A percentile compares a stretch with the other conserved stretches of the same genome.
These are phyloP conservation scores for Equus przewalskii DNA, from an alignment of 2,113 vertebrate species.

Conservation along the genomic window DNA sequence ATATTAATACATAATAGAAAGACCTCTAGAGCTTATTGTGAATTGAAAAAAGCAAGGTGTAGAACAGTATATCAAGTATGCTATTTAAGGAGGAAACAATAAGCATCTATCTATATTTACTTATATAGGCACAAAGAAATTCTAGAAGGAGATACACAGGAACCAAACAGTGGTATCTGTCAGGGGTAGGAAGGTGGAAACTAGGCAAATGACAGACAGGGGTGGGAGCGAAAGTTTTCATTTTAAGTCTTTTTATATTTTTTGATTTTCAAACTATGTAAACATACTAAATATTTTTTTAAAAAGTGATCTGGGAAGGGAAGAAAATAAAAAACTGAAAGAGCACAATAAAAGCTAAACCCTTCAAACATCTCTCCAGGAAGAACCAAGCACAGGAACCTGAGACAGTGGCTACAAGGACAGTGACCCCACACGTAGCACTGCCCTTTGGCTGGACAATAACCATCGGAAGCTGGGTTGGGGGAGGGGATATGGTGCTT, in stretches of 20 bases:
- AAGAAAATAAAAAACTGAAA: slow-evolving; percentile 17
- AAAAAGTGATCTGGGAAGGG: background rate
- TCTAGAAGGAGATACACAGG: slow-evolving; percentile 30
- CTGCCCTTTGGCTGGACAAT: background rate
- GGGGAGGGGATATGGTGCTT: background rate
- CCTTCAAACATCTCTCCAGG: slow-evolving; percentile 32
- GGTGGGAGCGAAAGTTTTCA: slow-evolving; percentile 5
- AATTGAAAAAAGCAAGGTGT: slow-evolving; percentile 21
- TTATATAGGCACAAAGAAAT: slow-evolving; percentile 7
- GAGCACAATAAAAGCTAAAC: background rate
- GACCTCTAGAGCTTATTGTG: background rate
- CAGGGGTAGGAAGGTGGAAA: background rate
- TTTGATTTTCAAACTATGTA: background rate
- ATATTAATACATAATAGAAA: slow-evolving; percentile 40
- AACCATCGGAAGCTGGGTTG: background rate
- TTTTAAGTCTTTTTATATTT: background rate
- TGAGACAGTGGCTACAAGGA: background rate
- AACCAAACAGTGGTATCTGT: slow-evolving; percentile 37
- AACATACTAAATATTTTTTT: background rate
- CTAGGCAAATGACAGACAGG: background rate
- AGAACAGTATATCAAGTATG: background rate
- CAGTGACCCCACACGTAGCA: background rate
- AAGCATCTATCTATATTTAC: background rate
- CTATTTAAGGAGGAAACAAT: slow-evolving; percentile 41
- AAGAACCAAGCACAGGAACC: slow-evolving; percentile 36